Evolutionary conservation across 1,140 invertebrate species (phyloP).

Genomic region (Orussus abietinus): DNA sequence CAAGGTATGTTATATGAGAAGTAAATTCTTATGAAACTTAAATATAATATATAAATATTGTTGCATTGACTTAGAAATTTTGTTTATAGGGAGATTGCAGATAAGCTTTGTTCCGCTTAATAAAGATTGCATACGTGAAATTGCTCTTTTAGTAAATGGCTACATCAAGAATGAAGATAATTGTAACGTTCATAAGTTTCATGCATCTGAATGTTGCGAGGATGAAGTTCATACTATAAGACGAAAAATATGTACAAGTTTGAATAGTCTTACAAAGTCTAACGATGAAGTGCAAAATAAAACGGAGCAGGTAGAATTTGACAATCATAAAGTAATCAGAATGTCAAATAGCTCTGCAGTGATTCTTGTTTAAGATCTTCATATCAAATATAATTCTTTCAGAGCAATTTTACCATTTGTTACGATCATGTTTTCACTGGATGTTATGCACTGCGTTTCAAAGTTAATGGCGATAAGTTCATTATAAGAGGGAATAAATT

Average conservation of each 20-base stretch:
- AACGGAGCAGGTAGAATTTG: conserved; percentile 11
- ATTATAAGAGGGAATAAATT: conserved; percentile 15
- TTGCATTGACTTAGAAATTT: conserved; percentile 1
- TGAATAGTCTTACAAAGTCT: conserved; percentile 5
- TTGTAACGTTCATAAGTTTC: conserved; percentile 21
- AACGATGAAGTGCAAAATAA: conserved; percentile 8
- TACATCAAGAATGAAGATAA: conserved; percentile 18
- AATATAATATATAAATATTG: background rate
- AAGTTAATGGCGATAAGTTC: conserved; percentile 16
- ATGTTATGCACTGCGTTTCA: conserved; percentile 26
- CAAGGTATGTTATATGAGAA: conserved; percentile 6
- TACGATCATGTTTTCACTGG: conserved; percentile 25
- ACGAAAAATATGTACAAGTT: conserved; percentile 16
- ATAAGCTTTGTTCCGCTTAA: conserved; percentile 16
- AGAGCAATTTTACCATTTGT: conserved; percentile 15
- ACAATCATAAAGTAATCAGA: too few relatives aligned
- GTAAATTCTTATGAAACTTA: background rate
- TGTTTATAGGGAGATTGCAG: conserved; percentile 19
- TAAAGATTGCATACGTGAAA: conserved; percentile 16
- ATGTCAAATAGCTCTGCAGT: too few relatives aligned
- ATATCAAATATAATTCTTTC: conserved; percentile 2
- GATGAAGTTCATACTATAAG: conserved; percentile 21
- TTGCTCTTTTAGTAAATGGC: conserved; percentile 22
- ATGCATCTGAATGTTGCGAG: conserved; percentile 9
- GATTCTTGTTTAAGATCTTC: conserved; percentile 5